Evolutionary conservation across 53 echinoderm and acorn worm genomes (phyloP), one percentile per base, ranked within the genome.

Genomic region (Hippasteria phrygiana): DNA sequence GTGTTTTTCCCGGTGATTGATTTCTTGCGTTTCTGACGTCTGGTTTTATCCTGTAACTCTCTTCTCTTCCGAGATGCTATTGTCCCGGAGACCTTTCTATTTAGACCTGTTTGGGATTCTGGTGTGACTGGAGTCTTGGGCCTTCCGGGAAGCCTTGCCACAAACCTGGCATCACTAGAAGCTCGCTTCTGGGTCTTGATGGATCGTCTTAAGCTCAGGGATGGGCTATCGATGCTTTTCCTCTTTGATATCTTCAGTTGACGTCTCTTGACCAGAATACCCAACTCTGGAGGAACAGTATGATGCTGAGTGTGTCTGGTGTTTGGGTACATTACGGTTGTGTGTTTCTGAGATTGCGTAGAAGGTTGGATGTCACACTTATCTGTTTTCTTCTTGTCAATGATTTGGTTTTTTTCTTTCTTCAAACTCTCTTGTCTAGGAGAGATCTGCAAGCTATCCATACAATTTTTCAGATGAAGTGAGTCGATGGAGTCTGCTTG

Each of bases 241-340:
- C 89, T 66, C 33, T 90, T 81, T 0, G 82, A 48, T 10, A 90
- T 35, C 90, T 73, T 90, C 33, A 90, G 56, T 22, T 82, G 34
- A 6, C 90, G 54, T 16, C 81, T 72, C 55, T 74, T 40, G 5
- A 24, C 46, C 11, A 12, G 3, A 24, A 16, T 90, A 62, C 22
- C 53, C 39, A 53, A 89, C 1, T 79, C 89, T 2, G 46, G 13
- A 2, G 88, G 88, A 18, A 77, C 36, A 24, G 24, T n/a, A n/a
- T n/a, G 37, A 16, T 86, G 53, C 38, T 70, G 56, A 35, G 22
- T 77, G 31, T 72, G 28, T 5, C 31, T 75, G 14, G 55, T 79
- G 17, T 51, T 38, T 33, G 54, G 12, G 34, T 69, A 51, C 32
- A 47, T 78, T 17, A 26, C 70, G 41, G 51, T 79, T 11, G 72